A percentile compares a stretch with the other conserved stretches of the same genome.
Evolutionary conservation across 2,113 vertebrate genomes (phyloP).

Genomic region (Notothenia rossii): DNA sequence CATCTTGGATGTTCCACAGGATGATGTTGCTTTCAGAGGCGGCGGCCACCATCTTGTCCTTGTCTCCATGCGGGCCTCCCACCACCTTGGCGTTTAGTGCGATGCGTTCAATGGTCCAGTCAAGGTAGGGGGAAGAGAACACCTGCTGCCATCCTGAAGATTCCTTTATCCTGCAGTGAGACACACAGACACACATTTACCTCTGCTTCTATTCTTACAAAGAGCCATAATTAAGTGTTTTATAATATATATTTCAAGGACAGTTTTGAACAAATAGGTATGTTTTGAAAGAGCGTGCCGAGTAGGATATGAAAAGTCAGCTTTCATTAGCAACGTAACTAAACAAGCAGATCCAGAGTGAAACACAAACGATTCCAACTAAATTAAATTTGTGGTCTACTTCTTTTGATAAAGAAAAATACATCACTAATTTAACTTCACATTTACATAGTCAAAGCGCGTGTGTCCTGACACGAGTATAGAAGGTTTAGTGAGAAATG

Average conservation of each 20-base stretch:
- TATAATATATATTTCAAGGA: background rate
- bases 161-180: conserved; percentile 91
- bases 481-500: conserved; percentile 11
- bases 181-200: background rate
- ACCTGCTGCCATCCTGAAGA: conserved; percentile 98
- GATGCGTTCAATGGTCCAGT: conserved; percentile 94
- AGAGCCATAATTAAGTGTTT: background rate
- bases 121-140: conserved; percentile 95
- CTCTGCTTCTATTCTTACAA: background rate
- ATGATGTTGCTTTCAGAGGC: conserved; percentile 96
- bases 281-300: background rate
- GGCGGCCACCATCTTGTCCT: conserved; percentile 98
- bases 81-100: conserved; percentile 98
- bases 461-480: background rate
- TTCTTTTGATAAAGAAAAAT: background rate
- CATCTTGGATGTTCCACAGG: conserved; percentile 97
- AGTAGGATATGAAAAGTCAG: background rate
- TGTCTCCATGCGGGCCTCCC: conserved; percentile 96
- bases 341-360: background rate
- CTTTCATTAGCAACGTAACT: background rate
- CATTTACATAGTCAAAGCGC: background rate
- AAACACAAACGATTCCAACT: background rate
- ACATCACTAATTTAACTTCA: background rate
- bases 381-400: background rate
- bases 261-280: background rate